Percentiles rank a stretch among this genome's conserved stretches.
Conservation (phyloP, 1,140 invertebrate species). For the Leptoteleia sp. region DNA sequence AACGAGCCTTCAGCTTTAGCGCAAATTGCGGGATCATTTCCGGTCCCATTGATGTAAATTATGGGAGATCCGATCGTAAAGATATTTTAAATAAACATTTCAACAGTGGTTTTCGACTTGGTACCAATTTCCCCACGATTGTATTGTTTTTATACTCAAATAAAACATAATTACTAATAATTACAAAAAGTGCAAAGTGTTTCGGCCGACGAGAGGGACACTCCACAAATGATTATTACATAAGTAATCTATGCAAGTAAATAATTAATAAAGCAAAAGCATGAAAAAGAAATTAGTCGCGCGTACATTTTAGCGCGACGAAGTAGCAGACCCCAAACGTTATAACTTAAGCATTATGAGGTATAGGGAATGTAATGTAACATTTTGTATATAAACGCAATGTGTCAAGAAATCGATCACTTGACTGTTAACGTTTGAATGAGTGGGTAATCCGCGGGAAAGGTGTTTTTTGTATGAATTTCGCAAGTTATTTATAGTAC, state of each 20-base stretch:
- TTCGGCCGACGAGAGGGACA: conserved; percentile 27
- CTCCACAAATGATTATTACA: conserved; percentile 15
- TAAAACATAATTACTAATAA: conserved; percentile 10
- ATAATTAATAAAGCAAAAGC: conserved; percentile 10
- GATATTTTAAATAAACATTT: too few species aligned
- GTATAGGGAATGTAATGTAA: conserved; percentile 32
- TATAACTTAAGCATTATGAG: conserved; percentile 31
- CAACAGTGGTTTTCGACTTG: too few species aligned
- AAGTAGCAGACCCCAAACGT: conserved; percentile 30
- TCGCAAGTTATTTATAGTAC: conserved; percentile 43
- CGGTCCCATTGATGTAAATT: too few species aligned
- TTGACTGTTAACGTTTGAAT: conserved; percentile 41
- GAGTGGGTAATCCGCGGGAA: conserved; percentile 32
- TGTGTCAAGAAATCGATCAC: conserved; percentile 41
- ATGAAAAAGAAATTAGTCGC: conserved; percentile 18
- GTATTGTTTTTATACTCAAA: conserved; percentile 35
- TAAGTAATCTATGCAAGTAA: conserved; percentile 21
- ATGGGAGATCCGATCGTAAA: too few species aligned
- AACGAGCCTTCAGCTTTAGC: too few species aligned
- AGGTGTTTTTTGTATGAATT: conserved; percentile 54
- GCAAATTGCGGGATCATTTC: too few species aligned
- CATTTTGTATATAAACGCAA: conserved; percentile 45
- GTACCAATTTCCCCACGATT: conserved; percentile 11
- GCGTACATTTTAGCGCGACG: conserved; percentile 39
- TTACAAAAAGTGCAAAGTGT: conserved; percentile 23